phyloP scores from a whole-genome alignment of 1,140 invertebrate species.

The Dendrolimus punctatus region DNA sequence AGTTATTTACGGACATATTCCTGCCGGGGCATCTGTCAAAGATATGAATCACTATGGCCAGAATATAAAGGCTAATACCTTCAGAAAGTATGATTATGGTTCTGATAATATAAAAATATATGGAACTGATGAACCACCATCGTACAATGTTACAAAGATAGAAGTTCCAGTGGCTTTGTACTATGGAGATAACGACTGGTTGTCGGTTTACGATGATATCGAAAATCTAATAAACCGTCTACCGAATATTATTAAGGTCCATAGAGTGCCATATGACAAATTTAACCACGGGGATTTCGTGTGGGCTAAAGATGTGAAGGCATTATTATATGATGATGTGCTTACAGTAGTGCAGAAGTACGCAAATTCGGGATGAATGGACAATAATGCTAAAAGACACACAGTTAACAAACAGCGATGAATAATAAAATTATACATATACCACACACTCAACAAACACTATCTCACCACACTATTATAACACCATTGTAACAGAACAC shows the following conservation, averaged over 20 bases:
- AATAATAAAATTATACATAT: too few species aligned
- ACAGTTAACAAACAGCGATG: too few species aligned
- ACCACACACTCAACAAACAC: too few species aligned
- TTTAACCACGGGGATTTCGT: slow-evolving; percentile 72
- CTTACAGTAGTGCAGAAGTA: too few species aligned
- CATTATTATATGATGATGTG: slow-evolving; percentile 26
- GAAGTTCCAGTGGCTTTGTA: slow-evolving; percentile 75
- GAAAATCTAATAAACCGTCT: slow-evolving; percentile 37
- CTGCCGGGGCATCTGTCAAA: slow-evolving; percentile 84
- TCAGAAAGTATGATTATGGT: slow-evolving; percentile 76
- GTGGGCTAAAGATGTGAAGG: slow-evolving; percentile 52
- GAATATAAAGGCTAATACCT: slow-evolving; percentile 72
- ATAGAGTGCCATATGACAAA: slow-evolving; percentile 30
- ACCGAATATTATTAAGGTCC: slow-evolving; percentile 50
- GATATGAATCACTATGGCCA: slow-evolving; percentile 84
- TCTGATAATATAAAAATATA: slow-evolving; percentile 15
- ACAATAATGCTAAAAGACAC: too few species aligned
- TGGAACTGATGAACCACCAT: slow-evolving; percentile 58
- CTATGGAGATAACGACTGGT: slow-evolving; percentile 74
- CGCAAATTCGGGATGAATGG: too few species aligned
- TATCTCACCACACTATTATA: too few species aligned
- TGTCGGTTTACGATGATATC: slow-evolving; percentile 59
- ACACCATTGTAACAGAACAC: too few species aligned
- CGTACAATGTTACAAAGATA: slow-evolving; percentile 73
- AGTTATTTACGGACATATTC: slow-evolving; percentile 81